Evolutionary conservation across 2,797 vertebrate species (phyloP), one percentile per base, ranked within the genome.

Genomic region (Acanthiza pusilla): DNA sequence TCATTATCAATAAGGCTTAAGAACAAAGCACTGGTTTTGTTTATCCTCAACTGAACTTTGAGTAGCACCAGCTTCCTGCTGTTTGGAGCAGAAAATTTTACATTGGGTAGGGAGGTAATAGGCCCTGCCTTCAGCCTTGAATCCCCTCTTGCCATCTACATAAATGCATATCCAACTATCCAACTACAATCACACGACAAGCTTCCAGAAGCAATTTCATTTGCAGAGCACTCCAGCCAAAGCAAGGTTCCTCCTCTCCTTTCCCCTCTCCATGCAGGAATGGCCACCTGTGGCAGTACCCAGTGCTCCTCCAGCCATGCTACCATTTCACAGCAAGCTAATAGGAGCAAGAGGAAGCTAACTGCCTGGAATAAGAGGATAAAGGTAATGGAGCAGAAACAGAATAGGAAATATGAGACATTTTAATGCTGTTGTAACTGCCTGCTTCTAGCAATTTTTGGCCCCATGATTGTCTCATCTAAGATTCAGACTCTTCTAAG

Each of bases 331-430:
- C 60, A 81, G 73, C 26, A 27, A 47, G 51, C n/a, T 42, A 73
- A 78, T 55, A 84, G 51, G 60, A 91, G 54, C 54, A 88, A 42
- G 75, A 47, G 57, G n/a, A 70, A 73, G 23, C 25, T 54, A 88
- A 94, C 60, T 82, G 80, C 38, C 85, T 65, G 73, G 66, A 92
- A 88, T 88, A 70, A 86, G 55, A 84, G 48, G 79, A 88, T 90
- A 84, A 78, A 75, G 79, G 65, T 71, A 93, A 93, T 40, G 62
- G 48, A 61, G 60, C n/a, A 88, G 91, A 93, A 90, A 91, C 11
- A 84, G 72, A 60, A 85, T 43, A 51, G 63, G 48, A 81, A 91
- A 91, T 76, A 71, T 8, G 45, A 94, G 38, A 66, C 30, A 27
- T 81, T 76, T 88, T 74, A 76, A 57, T 34, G 50, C 29, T 34